phyloP scores from a whole-genome alignment of 2,888 invertebrate species.

The Dinocampus coccinellae region DNA sequence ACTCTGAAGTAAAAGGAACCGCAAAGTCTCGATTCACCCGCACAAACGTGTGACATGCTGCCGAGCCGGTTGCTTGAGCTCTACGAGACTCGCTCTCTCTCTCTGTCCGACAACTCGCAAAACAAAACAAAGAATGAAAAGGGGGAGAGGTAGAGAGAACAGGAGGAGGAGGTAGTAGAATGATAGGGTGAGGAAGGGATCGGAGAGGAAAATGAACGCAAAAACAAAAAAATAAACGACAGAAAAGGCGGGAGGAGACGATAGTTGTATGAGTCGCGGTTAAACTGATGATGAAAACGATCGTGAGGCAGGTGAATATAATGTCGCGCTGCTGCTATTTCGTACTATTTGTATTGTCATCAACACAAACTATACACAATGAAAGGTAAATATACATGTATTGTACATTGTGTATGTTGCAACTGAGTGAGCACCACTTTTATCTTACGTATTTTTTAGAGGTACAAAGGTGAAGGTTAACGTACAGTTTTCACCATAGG shows the following conservation, averaged over 20 bases:
- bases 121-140: not conserved
- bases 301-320: conserved; percentile 67
- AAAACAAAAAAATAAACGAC: too few species aligned
- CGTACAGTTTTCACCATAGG: not conserved
- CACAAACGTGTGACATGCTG: conserved; percentile 69
- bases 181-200: too few species aligned
- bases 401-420: conserved; percentile 1
- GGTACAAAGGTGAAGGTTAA: not conserved
- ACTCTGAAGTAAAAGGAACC: conserved; percentile 66
- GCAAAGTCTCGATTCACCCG: conserved; percentile 66
- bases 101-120: not conserved
- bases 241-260: not conserved
- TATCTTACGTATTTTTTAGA: not conserved
- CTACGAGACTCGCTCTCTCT: conserved; percentile 36
- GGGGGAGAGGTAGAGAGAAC: conserved; percentile 1
- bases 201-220: too few species aligned
- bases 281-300: conserved; percentile 37
- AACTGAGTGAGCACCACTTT: not conserved
- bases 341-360: conserved; percentile 22
- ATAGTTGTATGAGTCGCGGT: not conserved
- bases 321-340: conserved; percentile 43
- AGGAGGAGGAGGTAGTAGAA: not conserved
- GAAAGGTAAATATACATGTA: not conserved
- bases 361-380: conserved; percentile 17
- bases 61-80: conserved; percentile 66